These are phyloP conservation scores for Brienomyrus longianalis DNA, from an alignment of 2,113 vertebrate genomes.

Conservation along the genomic window DNA sequence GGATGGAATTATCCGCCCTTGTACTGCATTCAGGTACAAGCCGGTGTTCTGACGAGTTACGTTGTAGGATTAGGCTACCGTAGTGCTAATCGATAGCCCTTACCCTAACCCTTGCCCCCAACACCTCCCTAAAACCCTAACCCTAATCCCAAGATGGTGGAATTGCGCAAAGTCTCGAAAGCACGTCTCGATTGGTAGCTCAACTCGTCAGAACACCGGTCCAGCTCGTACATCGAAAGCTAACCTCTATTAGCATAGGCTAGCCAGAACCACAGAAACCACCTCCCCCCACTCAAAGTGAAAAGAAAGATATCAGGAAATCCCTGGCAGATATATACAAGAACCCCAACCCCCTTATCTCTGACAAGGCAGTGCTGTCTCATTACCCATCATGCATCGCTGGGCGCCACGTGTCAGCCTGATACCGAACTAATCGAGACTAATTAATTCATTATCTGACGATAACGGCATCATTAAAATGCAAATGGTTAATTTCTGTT, in stretches of 20 bases:
- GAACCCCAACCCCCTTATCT: not conserved
- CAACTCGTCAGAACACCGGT: too few species aligned
- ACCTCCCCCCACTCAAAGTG: not conserved
- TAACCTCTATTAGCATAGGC: not conserved
- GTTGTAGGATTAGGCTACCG: too few species aligned
- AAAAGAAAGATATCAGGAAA: not conserved
- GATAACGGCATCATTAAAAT: slow-evolving; percentile 96
- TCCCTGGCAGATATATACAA: not conserved
- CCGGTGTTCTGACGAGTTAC: not conserved
- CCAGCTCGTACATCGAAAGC: not conserved
- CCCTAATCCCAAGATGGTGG: too few species aligned
- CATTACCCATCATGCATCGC: slow-evolving; percentile 58
- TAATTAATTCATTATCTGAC: slow-evolving; percentile 88
- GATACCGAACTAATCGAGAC: slow-evolving; percentile 84
- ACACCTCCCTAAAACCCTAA: too few species aligned
- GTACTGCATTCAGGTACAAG: not conserved
- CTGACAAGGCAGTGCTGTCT: slow-evolving; percentile 21
- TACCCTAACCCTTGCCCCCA: too few species aligned
- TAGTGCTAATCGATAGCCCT: too few species aligned
- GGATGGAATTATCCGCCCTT: not conserved
- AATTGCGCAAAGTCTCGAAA: too few species aligned
- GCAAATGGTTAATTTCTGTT: slow-evolving; percentile 88
- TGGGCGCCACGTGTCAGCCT: slow-evolving; percentile 62
- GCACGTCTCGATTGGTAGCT: too few species aligned
- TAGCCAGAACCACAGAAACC: not conserved